Evolutionary conservation across 1,140 invertebrate genomes (phyloP).

Genomic region (Doryteuthis pealeii): DNA sequence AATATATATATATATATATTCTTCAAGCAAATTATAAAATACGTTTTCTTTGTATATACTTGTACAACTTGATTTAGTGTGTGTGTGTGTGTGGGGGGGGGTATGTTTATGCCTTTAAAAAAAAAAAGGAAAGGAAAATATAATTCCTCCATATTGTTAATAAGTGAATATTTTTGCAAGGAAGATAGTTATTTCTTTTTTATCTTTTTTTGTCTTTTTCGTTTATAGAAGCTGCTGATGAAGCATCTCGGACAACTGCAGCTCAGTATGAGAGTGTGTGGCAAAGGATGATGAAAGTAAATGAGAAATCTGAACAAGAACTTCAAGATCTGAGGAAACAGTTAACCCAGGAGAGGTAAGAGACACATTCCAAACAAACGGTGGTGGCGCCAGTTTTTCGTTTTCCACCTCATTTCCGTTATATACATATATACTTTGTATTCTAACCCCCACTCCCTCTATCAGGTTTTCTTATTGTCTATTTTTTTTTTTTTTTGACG

Average conservation of each 20-base stretch:
- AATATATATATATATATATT: too few species aligned
- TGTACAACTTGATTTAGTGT: too few species aligned
- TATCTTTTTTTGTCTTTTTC: too few species aligned
- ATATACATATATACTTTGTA: background rate
- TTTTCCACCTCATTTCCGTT: background rate
- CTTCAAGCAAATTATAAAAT: too few species aligned
- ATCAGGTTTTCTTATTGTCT: too few species aligned
- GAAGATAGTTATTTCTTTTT: too few species aligned
- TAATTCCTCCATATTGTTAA: constrained; percentile 13
- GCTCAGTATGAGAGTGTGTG: constrained; percentile 71
- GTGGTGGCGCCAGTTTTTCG: background rate
- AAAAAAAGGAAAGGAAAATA: background rate
- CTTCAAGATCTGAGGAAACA: constrained; percentile 65
- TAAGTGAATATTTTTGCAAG: too few species aligned
- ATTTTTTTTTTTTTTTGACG: too few species aligned
- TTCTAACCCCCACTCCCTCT: background rate
- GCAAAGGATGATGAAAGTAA: constrained; percentile 67
- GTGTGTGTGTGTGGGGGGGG: background rate
- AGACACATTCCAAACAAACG: background rate
- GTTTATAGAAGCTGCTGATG: constrained; percentile 79
- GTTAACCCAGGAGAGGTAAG: constrained; percentile 56
- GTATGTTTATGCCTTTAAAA: background rate
- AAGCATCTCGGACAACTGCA: constrained; percentile 69
- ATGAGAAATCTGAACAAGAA: constrained; percentile 68
- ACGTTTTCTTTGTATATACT: too few species aligned